phyloP scores from a whole-genome alignment of 1,140 invertebrate genomes.

The Tetramorium parvispinum region DNA sequence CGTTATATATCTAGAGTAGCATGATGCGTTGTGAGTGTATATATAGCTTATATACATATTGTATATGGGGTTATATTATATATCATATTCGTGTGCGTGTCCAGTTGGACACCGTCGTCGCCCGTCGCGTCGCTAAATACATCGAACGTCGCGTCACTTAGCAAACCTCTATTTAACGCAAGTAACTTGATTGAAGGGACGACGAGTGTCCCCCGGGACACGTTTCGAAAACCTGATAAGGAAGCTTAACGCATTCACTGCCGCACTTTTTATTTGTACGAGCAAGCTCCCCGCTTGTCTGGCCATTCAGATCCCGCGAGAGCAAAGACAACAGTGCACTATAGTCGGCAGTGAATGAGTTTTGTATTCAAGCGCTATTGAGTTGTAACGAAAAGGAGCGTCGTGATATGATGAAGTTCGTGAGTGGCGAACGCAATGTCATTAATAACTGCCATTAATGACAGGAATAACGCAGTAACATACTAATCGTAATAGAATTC shows the following conservation, averaged over 20 bases:
- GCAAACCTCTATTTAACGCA: conserved; percentile 38
- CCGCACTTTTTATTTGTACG: conserved; percentile 53
- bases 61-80: conserved; percentile 72
- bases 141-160: conserved; percentile 40
- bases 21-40: conserved; percentile 68
- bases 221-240: conserved; percentile 15
- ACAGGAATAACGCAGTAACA: conserved; percentile 48
- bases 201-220: conserved; percentile 37
- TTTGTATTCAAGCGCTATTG: conserved; percentile 10
- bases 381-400: conserved; percentile 46
- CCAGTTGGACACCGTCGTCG: conserved; percentile 43
- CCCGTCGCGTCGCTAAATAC: conserved; percentile 21
- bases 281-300: not conserved
- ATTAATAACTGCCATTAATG: not conserved
- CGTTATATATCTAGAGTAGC: conserved; percentile 77
- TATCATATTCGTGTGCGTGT: conserved; percentile 52
- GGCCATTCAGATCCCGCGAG: conserved; percentile 15
- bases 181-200: conserved; percentile 36
- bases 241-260: conserved; percentile 51
- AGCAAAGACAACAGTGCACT: conserved; percentile 46
- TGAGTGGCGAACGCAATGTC: conserved; percentile 27
- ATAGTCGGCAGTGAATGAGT: conserved; percentile 45
- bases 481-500: conserved; percentile 70
- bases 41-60: conserved; percentile 65
- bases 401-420: conserved; percentile 26